These are phyloP conservation scores for Lithosia quadra DNA, from an alignment of 2,888 invertebrate species.

Conservation along the genomic window DNA sequence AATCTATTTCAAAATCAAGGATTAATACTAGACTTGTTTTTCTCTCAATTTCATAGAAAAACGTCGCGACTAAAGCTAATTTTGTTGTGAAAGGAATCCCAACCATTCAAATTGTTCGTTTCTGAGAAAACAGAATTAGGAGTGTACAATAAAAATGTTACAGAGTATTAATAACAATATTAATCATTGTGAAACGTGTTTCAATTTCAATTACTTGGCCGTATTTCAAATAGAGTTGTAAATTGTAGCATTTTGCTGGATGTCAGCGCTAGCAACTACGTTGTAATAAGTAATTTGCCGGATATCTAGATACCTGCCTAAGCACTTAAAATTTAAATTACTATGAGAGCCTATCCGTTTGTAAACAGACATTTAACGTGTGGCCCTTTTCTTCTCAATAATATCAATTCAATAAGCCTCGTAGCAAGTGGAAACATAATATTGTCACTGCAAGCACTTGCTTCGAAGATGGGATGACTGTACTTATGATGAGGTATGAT, in stretches of 20 bases:
- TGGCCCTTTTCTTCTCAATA: too few relatives aligned
- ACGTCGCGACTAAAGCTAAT: conserved; percentile 25
- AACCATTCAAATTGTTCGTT: conserved; percentile 32
- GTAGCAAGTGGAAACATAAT: too few relatives aligned
- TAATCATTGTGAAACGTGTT: conserved; percentile 52
- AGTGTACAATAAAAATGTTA: conserved; percentile 40
- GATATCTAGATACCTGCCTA: background rate
- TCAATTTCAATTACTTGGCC: conserved; percentile 51
- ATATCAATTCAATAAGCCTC: too few relatives aligned
- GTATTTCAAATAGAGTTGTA: conserved; percentile 43
- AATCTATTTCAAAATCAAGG: conserved; percentile 19
- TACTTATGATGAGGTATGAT: too few relatives aligned
- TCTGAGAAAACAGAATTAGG: conserved; percentile 39
- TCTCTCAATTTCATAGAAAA: conserved; percentile 39
- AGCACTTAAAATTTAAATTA: background rate
- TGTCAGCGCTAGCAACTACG: background rate
- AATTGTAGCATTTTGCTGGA: background rate
- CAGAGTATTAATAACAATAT: conserved; percentile 47
- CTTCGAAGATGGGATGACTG: too few relatives aligned
- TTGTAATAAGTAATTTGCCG: background rate
- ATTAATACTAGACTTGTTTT: conserved; percentile 34
- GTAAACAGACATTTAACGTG: too few relatives aligned
- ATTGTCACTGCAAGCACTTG: too few relatives aligned
- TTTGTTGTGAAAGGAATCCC: conserved; percentile 28
- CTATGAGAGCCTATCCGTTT: background rate